These are phyloP conservation scores for Trissolcus basalis DNA, from an alignment of 1,140 invertebrate genomes.

Conservation along the genomic window DNA sequence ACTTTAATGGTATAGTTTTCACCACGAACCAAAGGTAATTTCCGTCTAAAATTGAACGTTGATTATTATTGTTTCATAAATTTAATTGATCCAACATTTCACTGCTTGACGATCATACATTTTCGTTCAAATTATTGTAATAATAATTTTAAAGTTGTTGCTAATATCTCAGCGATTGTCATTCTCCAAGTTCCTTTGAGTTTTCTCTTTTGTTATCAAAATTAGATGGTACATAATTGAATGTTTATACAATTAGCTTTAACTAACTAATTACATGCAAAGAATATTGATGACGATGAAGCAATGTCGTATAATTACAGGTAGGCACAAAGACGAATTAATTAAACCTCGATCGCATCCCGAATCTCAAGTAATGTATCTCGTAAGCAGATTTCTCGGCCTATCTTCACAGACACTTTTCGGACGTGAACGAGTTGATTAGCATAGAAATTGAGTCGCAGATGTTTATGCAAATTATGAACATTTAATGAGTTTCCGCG, in stretches of 20 bases:
- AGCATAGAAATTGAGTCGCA: conserved; percentile 76
- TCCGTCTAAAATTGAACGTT: too few species aligned
- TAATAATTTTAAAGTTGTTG: too few species aligned
- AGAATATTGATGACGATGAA: conserved; percentile 12
- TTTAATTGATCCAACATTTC: too few species aligned
- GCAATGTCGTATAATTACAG: conserved; percentile 24
- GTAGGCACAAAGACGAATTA: conserved; percentile 52
- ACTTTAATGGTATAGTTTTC: background rate
- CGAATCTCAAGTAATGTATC: conserved; percentile 45
- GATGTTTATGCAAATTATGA: conserved; percentile 74
- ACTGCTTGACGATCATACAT: too few species aligned
- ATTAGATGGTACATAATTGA: conserved; percentile 1
- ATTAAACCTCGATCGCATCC: conserved; percentile 61
- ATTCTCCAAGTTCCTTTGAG: too few species aligned
- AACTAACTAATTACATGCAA: conserved; percentile 10
- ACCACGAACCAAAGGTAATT: background rate
- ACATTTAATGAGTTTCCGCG: conserved; percentile 50
- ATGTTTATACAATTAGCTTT: conserved; percentile 10
- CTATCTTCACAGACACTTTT: conserved; percentile 63
- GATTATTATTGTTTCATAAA: too few species aligned
- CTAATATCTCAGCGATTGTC: too few species aligned
- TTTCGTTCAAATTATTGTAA: too few species aligned
- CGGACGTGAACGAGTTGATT: conserved; percentile 71
- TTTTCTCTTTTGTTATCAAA: too few species aligned
- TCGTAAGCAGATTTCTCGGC: conserved; percentile 41